Evolutionary conservation across 1,140 invertebrate genomes (phyloP).

Genomic region (Thereuonema tuberculata): DNA sequence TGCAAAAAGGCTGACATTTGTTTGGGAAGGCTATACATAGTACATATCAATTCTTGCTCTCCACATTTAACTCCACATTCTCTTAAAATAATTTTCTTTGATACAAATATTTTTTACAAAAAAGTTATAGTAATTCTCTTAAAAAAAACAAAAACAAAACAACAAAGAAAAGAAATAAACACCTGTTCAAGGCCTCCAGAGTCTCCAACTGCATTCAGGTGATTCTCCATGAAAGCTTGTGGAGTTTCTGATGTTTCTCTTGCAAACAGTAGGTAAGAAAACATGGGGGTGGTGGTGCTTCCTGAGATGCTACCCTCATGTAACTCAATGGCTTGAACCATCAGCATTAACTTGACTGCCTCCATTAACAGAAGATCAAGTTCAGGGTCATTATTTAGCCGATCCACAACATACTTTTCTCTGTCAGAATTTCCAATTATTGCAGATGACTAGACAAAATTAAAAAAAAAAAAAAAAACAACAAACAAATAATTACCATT

Average conservation of each 20-base stretch:
- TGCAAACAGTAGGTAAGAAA: conserved; percentile 37
- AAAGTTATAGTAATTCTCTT: too few species aligned
- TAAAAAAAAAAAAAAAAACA: too few species aligned
- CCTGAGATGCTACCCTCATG: conserved; percentile 24
- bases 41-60: too few species aligned
- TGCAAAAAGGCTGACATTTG: too few species aligned
- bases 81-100: too few species aligned
- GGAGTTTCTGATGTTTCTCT: conserved; percentile 33
- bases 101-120: too few species aligned
- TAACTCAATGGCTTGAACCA: conserved; percentile 30
- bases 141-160: too few species aligned
- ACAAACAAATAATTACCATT: neutral
- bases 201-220: conserved; percentile 35
- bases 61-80: too few species aligned
- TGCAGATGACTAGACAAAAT: neutral
- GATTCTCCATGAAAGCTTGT: conserved; percentile 33
- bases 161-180: too few species aligned
- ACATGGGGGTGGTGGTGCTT: conserved; percentile 32
- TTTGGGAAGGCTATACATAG: too few species aligned
- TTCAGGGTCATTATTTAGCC: conserved; percentile 32
- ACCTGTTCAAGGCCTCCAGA: conserved; percentile 37
- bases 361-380: conserved; percentile 36
- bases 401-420: conserved; percentile 24
- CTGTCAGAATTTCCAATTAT: conserved; percentile 19
- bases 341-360: conserved; percentile 39